Percentiles rank a stretch among this genome's conserved stretches.
These are phyloP conservation scores for Ephydatia muelleri DNA, from an alignment of 37 sponge, comb jelly and placozoan genomes.

Conservation along the genomic window DNA sequence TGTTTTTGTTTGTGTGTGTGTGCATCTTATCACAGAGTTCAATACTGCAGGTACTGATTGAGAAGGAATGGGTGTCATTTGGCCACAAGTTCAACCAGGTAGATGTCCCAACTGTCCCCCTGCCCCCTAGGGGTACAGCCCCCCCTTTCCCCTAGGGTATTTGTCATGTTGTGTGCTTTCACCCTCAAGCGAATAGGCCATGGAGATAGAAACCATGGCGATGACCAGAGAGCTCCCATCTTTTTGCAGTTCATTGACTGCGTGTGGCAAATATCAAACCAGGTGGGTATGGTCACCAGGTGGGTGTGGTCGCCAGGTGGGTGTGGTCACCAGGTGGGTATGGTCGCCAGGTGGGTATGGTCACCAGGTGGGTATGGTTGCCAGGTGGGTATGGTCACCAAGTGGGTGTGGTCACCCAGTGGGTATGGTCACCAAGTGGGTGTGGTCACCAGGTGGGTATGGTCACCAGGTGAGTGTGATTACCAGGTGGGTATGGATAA, in stretches of 20 bases:
- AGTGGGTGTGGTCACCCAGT: slow-evolving; percentile 29
- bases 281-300: slow-evolving; percentile 62
- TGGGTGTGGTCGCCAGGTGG: slow-evolving; percentile 34
- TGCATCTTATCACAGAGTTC: not conserved
- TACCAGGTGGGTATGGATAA: no score
- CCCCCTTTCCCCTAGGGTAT: no score
- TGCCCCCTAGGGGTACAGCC: not conserved
- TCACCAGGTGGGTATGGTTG: slow-evolving; percentile 10
- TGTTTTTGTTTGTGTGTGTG: not conserved
- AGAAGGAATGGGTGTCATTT: slow-evolving; percentile 97
- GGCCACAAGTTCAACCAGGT: slow-evolving; percentile 96
- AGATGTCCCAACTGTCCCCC: not conserved
- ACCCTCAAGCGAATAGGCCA: slow-evolving; percentile 80
- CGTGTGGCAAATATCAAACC: slow-evolving; percentile 95
- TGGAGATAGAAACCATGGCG: slow-evolving; percentile 83
- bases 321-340: slow-evolving; percentile 38
- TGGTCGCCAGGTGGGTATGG: slow-evolving; percentile 70
- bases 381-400: slow-evolving; percentile 65
- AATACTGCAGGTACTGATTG: slow-evolving; percentile 77
- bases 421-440: slow-evolving; percentile 36
- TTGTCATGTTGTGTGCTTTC: no score
- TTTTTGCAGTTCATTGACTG: slow-evolving; percentile 98
- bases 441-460: slow-evolving; percentile 58
- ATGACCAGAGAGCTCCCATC: slow-evolving; percentile 95
- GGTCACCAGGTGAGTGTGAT: slow-evolving; percentile 23